Base-by-base conservation (phyloP, 2,888 invertebrate genomes). In the Augiades crinisus region DNA sequence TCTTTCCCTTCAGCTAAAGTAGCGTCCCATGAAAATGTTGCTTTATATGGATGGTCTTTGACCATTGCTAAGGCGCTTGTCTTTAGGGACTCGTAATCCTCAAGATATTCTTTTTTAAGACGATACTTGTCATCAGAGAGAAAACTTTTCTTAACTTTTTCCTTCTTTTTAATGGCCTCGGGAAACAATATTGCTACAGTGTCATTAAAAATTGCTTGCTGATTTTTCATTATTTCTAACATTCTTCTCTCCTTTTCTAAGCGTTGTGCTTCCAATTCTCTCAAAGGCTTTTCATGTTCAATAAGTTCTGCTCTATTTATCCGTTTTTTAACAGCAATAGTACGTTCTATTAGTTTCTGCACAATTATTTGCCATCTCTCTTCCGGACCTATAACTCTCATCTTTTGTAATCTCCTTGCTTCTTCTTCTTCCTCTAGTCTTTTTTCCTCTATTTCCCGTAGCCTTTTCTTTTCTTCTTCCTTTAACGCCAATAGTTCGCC, bases 351-450 rank as follows among this genome's bases (percentile, higher is more conserved):
- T 1, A 93, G 90, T 58, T 92, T 91, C 41, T 93, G 86, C 65
- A 94, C 92, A 59, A 93, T 91, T 56, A 88, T 88, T 61, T 92
- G 91, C 91, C 93, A 93, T 60, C 91, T 88, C 55, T 91, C 90
- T 66, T 90, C 82, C 44, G 91, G 78, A 14, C 83, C 81, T 53
- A 85, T 66, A 24, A 82, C 72, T 78, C 76, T 78, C 58, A 75
- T 53, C 70, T 77, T 81, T 51, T 81, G 80, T 40, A 73, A 62
- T 44, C 89, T 79, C 57, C 83, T 85, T 24, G 88, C 79, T 73
- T 92, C 91, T 45, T 79, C 85, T 67, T 89, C 84, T 10, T 90
- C 81, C 62, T 91, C 91, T 27, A 85, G 72, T 62, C 78, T 81
- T 36, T 86, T 79, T 68, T 86, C 91, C 64, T 82, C 82, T 60